These are phyloP conservation scores for Calameuta filiformis DNA, from an alignment of 2,888 invertebrate genomes.

Conservation along the genomic window DNA sequence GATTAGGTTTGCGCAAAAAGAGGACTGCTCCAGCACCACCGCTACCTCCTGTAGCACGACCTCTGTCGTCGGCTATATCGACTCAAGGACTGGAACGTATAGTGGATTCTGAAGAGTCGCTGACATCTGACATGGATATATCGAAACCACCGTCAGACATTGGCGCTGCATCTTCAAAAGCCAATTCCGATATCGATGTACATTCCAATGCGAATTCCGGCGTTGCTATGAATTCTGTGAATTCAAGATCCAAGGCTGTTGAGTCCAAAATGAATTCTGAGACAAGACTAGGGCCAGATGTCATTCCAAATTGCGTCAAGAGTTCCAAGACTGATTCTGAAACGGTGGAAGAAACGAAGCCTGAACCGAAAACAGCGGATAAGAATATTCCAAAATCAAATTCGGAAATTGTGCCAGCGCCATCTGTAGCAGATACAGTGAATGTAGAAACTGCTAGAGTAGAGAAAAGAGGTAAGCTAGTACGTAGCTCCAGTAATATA, in stretches of 20 bases:
- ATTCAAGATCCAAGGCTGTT: neutral
- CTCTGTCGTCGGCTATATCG: conserved; percentile 56
- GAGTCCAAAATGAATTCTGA: conserved; percentile 19
- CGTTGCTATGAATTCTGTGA: conserved; percentile 35
- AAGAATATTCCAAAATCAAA: neutral
- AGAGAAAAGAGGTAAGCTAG: conserved; percentile 62
- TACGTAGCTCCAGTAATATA: conserved; percentile 39
- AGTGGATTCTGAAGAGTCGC: conserved; percentile 60
- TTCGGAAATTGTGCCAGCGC: neutral
- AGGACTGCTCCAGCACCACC: conserved; percentile 68
- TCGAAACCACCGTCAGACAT: conserved; percentile 60
- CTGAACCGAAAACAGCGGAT: neutral
- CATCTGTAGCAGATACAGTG: conserved; percentile 8
- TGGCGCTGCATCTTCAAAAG: conserved; percentile 44
- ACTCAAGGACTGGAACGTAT: conserved; percentile 59
- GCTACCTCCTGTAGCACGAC: conserved; percentile 61
- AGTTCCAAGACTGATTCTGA: neutral
- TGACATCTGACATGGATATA: conserved; percentile 59
- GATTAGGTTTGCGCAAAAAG: conserved; percentile 70
- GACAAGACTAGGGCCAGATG: neutral
- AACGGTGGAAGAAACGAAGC: conserved; percentile 10
- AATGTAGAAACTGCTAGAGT: conserved; percentile 53
- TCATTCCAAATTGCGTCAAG: neutral
- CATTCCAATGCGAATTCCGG: conserved; percentile 52
- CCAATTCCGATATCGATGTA: conserved; percentile 48